Base-by-base conservation (phyloP, 2,113 vertebrate genomes). In the Tachycineta bicolor region DNA sequence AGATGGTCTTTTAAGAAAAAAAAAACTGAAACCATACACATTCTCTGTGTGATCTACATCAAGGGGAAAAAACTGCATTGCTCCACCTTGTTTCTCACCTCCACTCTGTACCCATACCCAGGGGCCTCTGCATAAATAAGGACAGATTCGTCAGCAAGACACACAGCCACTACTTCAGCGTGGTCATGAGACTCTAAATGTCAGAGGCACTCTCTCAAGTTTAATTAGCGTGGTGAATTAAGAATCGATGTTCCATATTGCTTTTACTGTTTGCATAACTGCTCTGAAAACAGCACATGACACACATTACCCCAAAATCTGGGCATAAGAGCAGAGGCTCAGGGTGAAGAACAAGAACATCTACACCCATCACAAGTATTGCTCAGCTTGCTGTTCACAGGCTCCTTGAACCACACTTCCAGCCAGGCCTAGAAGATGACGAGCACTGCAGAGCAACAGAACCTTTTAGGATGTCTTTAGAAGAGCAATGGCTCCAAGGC, bases 171-270 rank as follows among this genome's bases (percentile, higher is more conserved):
- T 65, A 46, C 59, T 76, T 62, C n/a, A 79, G 50, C 5, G 1
- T 1, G 29, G 64, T 96, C 96, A 96, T 87, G 84, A 88, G 95
- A 97, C 67, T 84, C 85, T 71, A 46, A 67, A 80, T 46, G 74
- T 83, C 93, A 94, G 76, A 80, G 34, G 20, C 31, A 31, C 34
- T 84, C 75, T 91, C 65, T 90, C 52, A 92, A 77, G 56, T 78
- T 92, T 92, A 96, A 96, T 96, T 89, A 90, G 59, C 2, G 1
- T 92, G 89, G 80, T 83, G 83, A 93, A 94, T 83, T 89, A 94
- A 93, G 64, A 69, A 60, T 80, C 16, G 26, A 33, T 62, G 67
- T 18, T 96, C 60, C 67, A 44, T 43, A 89, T n/a, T 55, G 24
- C 85, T 65, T 65, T 58, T 83, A n/a, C 43, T 87, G 69, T 93